Conservation (phyloP, 2,888 invertebrate genomes). For the Dromius quadrimaculatus region DNA sequence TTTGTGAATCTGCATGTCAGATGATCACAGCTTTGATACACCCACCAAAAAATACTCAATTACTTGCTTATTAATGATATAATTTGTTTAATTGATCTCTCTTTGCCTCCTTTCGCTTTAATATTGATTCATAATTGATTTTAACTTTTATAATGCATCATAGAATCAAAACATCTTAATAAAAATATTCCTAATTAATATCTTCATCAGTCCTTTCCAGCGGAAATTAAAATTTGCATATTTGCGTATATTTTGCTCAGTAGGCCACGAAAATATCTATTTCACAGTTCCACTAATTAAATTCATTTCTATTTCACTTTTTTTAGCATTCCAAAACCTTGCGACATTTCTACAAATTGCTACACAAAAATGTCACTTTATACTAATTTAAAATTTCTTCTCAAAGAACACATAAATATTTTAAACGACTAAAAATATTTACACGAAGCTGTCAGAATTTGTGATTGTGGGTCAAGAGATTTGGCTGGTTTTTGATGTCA, state of each 20-base stretch:
- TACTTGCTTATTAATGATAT: too few relatives aligned
- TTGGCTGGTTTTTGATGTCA: constrained; percentile 1
- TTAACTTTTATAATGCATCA: too few relatives aligned
- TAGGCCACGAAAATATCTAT: constrained; percentile 11
- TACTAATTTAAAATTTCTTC: not conserved
- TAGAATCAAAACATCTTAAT: constrained; percentile 12
- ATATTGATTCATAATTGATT: too few relatives aligned
- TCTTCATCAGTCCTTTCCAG: not conserved
- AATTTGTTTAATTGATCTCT: too few relatives aligned
- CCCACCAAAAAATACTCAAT: too few relatives aligned
- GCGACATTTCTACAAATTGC: too few relatives aligned
- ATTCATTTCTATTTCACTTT: not conserved
- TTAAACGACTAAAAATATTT: constrained; percentile 1
- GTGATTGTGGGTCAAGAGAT: constrained; percentile 37
- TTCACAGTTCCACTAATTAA: not conserved
- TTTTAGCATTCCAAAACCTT: too few relatives aligned
- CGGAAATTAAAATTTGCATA: constrained; percentile 21
- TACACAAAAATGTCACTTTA: not conserved
- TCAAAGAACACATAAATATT: not conserved
- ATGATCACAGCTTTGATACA: too few relatives aligned
- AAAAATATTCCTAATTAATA: constrained; percentile 16
- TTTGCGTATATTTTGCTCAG: constrained; percentile 8
- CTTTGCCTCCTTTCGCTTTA: too few relatives aligned
- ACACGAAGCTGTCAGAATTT: constrained; percentile 15
- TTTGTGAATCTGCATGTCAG: too few relatives aligned